These are phyloP conservation scores for Steromphala cineraria DNA, from an alignment of 2,888 invertebrate genomes.

Conservation along the genomic window DNA sequence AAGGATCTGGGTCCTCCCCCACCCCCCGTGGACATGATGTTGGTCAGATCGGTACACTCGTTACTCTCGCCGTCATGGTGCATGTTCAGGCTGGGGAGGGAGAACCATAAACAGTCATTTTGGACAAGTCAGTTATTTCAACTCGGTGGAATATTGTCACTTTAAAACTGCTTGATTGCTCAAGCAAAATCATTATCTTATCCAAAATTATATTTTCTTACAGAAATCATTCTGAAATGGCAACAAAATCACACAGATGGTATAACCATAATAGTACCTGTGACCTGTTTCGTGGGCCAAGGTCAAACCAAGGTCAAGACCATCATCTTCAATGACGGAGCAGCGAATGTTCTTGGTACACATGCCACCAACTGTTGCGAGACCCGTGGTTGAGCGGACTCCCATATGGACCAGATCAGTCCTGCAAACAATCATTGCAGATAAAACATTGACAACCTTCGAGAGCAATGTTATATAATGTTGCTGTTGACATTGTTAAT, in stretches of 20 bases:
- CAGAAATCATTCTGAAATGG: no score
- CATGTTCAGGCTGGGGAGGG: constrained; percentile 47
- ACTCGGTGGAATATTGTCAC: no score
- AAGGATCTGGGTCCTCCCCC: constrained; percentile 40
- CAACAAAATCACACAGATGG: no score
- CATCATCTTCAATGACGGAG: constrained; percentile 58
- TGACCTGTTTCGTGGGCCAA: constrained; percentile 67
- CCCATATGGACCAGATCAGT: constrained; percentile 48
- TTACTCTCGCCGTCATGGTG: constrained; percentile 52
- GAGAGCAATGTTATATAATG: no score
- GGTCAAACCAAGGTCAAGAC: constrained; percentile 54
- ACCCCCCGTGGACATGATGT: constrained; percentile 49
- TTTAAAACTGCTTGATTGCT: no score
- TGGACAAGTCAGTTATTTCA: no score
- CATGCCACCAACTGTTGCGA: constrained; percentile 50
- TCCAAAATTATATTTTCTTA: no score
- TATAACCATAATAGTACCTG: constrained; percentile 36
- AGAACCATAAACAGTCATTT: neutral
- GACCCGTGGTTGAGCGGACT: constrained; percentile 46
- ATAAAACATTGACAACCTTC: no score
- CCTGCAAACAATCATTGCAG: constrained; percentile 34
- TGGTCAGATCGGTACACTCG: constrained; percentile 31
- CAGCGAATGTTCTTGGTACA: constrained; percentile 48
- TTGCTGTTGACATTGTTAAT: no score
- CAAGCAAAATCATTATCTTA: no score